phyloP scores from a whole-genome alignment of 2,113 vertebrate species.

The Blennius ocellaris region DNA sequence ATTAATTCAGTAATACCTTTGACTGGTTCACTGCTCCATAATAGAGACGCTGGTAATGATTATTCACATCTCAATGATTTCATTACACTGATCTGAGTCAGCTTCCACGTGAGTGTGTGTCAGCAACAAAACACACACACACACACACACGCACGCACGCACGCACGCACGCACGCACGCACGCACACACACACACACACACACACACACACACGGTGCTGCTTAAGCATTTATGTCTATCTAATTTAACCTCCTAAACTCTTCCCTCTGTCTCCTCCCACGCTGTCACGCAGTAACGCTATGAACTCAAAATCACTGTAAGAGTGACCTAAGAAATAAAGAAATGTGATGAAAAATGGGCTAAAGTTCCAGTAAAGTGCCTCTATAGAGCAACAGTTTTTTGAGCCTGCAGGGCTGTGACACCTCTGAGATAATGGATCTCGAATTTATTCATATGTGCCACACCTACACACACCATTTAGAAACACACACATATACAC shows the following conservation, averaged over 20 bases:
- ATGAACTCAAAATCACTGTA: neutral
- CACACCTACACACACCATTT: neutral
- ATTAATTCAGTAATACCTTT: conserved; percentile 51
- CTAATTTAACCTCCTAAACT: neutral
- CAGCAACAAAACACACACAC: too few species aligned
- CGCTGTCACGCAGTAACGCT: neutral
- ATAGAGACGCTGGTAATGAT: conserved; percentile 62
- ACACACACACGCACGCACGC: too few species aligned
- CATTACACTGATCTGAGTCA: conserved; percentile 47
- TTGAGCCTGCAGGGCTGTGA: conserved; percentile 11
- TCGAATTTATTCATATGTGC: conserved; percentile 30
- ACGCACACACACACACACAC: conserved; percentile 1
- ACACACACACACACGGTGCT: neutral
- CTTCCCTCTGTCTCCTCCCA: neutral
- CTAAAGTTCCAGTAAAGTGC: conserved; percentile 4
- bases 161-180: neutral
- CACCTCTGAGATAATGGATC: conserved; percentile 23
- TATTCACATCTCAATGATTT: conserved; percentile 72
- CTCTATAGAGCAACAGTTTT: conserved; percentile 18
- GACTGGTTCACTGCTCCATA: conserved; percentile 73
- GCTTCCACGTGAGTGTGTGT: too few species aligned
- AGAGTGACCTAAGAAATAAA: neutral
- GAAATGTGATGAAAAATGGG: neutral
- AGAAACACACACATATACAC: neutral
- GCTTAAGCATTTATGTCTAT: neutral